phyloP scores from a whole-genome alignment of 2,797 vertebrate genomes.

The Phalloptychus januarius region DNA sequence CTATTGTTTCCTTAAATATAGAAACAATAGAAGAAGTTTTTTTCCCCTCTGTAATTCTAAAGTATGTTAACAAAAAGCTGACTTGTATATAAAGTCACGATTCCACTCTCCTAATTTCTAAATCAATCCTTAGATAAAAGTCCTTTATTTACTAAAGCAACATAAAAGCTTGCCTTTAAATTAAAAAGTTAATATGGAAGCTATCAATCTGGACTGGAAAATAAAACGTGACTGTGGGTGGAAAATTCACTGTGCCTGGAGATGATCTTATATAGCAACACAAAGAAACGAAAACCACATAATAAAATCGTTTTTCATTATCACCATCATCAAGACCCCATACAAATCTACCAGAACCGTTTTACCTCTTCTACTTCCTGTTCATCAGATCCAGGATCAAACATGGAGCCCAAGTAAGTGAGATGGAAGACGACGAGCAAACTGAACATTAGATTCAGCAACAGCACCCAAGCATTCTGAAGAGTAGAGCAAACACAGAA shows the following conservation, averaged over 20 bases:
- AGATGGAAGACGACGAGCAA: slow-evolving; percentile 87
- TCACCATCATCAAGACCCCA: no score
- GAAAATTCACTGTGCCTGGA: not conserved
- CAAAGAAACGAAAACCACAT: not conserved
- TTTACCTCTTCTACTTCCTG: slow-evolving; percentile 85
- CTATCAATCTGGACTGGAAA: not conserved
- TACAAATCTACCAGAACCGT: not conserved
- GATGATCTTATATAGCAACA: not conserved
- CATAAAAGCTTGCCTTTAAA: not conserved
- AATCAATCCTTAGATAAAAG: not conserved
- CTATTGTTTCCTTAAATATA: not conserved
- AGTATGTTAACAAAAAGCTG: not conserved
- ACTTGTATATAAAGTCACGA: not conserved
- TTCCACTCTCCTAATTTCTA: not conserved
- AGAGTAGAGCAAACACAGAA: not conserved
- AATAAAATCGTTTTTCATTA: not conserved
- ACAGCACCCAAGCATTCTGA: slow-evolving; percentile 84
- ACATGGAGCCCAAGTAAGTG: slow-evolving; percentile 90
- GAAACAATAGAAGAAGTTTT: not conserved
- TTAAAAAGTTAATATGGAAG: not conserved
- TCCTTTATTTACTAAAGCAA: not conserved
- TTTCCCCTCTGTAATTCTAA: no score
- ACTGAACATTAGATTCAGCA: slow-evolving; percentile 84
- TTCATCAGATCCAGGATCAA: slow-evolving; percentile 87
- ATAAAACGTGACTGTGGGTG: not conserved